Base-by-base conservation (phyloP, 2,888 invertebrate genomes). In the Pollenia angustigena region DNA sequence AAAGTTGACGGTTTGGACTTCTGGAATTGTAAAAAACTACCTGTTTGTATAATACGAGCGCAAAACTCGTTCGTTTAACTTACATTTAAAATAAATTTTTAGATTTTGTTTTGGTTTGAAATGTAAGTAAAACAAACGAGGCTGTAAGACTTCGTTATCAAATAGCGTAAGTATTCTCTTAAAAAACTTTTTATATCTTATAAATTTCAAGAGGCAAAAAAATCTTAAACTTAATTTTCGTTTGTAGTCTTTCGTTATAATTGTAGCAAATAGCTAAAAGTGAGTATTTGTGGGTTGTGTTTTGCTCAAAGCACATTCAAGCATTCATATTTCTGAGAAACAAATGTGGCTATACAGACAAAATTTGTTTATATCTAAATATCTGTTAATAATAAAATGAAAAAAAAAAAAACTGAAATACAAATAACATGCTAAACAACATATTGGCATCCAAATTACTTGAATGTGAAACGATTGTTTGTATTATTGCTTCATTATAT, bases 401-500 rank as follows among this genome's bases (percentile, higher is more conserved):
- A 48, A 40, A 14, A 23, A 2, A 23, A 3, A 23, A 3, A 23
- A 16, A 40, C 16, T n/a, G 14, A 60, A 56, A 80, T 68, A 52
- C 10, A 78, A 78, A 78, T 62, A 54, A 72, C 52, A 81, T 74
- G 50, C 72, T 56, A 42, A 72, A 66, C 60, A 80, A 69, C 72
- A 81, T 82, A 74, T 85, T 60, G 50, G 48, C 46, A 68, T 60
- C 46, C n/a, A 72, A 46, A 75, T 56, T 46, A 18, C 7, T 66
- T 66, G 40, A 72, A 54, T 66, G 48, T 14, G 32, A 81, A 76
- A 69, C 42, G 79, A 71, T 79, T 85, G 69, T 64, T 50, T 46
- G 8, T 71, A 46, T 81, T 85, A 85, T 81, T 85, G 81, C 71
- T 66, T 81, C 78, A 78, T 81, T 81, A 81, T 58, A 85, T 85